phyloP scores from a whole-genome alignment of 2,797 vertebrate genomes.

The Fratercula arctica region DNA sequence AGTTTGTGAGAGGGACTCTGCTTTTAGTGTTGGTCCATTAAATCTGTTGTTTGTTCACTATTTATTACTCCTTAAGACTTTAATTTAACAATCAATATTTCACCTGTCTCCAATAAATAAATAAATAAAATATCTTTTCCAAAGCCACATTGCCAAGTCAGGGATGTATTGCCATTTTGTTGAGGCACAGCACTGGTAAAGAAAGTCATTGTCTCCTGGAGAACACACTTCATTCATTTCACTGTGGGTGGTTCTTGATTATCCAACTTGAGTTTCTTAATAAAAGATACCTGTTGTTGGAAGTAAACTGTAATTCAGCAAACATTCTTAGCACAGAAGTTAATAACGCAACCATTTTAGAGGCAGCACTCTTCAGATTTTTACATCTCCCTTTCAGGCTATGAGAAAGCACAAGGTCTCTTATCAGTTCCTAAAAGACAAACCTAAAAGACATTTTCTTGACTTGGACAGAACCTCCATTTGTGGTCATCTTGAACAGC shows the following conservation, averaged over 20 bases:
- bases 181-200: neutral
- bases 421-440: neutral
- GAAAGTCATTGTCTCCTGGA: neutral
- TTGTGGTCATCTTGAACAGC: neutral
- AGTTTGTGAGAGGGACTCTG: neutral
- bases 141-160: neutral
- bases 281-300: neutral
- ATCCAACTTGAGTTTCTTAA: neutral
- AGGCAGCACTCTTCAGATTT: neutral
- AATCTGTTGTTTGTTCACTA: neutral
- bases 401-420: neutral
- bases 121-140: neutral
- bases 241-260: neutral
- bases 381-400: neutral
- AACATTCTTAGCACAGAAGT: neutral
- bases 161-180: neutral
- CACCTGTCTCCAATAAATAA: neutral
- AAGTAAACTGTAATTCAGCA: slow-evolving; percentile 15
- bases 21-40: neutral
- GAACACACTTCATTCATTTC: neutral
- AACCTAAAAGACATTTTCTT: neutral
- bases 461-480: neutral
- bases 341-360: neutral
- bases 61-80: neutral
- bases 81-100: neutral